phyloP scores from a whole-genome alignment of 2,797 vertebrate species.

The Ispidina lecontei region DNA sequence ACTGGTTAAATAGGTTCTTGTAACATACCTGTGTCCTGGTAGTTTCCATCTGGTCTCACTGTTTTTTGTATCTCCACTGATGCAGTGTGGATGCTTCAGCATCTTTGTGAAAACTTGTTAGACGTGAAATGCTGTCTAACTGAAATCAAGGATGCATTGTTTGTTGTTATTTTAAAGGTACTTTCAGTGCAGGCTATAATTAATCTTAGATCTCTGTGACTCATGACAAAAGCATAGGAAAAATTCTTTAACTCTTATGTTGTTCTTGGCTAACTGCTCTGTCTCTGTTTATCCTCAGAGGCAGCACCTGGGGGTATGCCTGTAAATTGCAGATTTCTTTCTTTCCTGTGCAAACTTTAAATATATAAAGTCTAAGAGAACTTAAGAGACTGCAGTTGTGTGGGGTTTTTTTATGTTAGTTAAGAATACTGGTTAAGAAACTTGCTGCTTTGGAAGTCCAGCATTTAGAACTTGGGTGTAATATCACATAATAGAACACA shows the following conservation, averaged over 20 bases:
- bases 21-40: background rate
- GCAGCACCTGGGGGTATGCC: background rate
- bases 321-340: background rate
- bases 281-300: background rate
- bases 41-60: background rate
- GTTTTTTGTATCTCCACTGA: background rate
- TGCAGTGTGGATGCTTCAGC: background rate
- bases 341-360: background rate
- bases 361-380: background rate
- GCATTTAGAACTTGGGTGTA: background rate
- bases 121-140: conserved; percentile 14
- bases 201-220: conserved; percentile 50
- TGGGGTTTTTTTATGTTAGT: background rate
- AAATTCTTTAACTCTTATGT: conserved; percentile 21
- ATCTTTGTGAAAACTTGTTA: conserved; percentile 15
- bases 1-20: background rate
- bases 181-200: conserved; percentile 36
- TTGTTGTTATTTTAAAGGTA: background rate
- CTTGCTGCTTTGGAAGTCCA: background rate
- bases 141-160: background rate
- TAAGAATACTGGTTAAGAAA: background rate
- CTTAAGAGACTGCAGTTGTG: background rate
- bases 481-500: background rate
- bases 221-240: conserved; percentile 47
- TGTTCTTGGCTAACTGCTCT: conserved; percentile 10